Conservation (phyloP, 2,113 vertebrate species). For the Larimichthys polyactis region DNA sequence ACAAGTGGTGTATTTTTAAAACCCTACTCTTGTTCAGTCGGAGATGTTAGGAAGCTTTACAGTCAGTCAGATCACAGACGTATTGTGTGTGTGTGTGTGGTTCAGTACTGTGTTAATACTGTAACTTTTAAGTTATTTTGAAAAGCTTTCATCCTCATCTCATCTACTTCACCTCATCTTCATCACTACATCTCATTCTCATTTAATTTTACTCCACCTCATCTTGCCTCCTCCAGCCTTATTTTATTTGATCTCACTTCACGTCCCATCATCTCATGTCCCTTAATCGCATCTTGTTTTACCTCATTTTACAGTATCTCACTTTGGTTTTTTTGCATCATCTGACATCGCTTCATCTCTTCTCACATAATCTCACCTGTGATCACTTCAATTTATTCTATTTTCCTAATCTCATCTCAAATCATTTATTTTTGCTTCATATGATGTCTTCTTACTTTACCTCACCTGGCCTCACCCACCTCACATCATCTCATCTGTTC, state of each 20-base stretch:
- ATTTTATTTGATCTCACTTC: background rate
- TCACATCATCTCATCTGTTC: no score
- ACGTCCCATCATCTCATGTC: background rate
- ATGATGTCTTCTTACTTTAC: no score
- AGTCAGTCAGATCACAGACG: background rate
- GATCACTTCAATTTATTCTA: background rate
- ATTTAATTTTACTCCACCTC: background rate
- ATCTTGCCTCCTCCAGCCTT: background rate
- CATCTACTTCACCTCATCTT: background rate
- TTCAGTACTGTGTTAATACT: background rate
- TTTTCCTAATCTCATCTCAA: background rate
- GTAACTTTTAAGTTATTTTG: background rate
- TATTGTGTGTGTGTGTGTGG: no score
- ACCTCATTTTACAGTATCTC: background rate
- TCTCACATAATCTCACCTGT: background rate
- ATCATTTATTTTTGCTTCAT: background rate
- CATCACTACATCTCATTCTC: background rate
- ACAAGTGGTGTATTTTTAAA: constrained; percentile 54
- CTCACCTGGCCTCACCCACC: no score
- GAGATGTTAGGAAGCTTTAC: background rate
- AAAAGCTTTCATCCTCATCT: background rate
- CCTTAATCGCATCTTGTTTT: background rate
- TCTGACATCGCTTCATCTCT: background rate
- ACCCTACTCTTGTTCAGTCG: background rate
- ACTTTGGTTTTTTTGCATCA: background rate